Percentiles rank a stretch among this genome's conserved stretches.
Evolutionary conservation across 2,888 invertebrate genomes (phyloP).

Genomic region (Girardia tigrina): DNA sequence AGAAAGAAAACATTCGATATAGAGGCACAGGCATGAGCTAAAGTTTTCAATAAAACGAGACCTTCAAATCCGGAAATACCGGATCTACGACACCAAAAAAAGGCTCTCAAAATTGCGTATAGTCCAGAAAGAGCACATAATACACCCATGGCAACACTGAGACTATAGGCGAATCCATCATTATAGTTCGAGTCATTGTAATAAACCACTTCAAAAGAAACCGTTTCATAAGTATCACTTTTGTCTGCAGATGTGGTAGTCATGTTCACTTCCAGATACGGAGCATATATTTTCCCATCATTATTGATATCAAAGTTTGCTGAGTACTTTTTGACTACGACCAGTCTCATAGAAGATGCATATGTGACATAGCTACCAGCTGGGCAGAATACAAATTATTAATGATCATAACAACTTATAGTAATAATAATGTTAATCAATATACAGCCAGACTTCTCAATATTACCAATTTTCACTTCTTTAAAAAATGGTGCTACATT

Average conservation of each 20-base stretch:
- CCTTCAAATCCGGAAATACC: conserved; percentile 52
- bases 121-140: conserved; percentile 55
- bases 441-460: too few relatives aligned
- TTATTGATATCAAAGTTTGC: neutral
- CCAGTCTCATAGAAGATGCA: neutral
- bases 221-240: neutral
- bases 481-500: too few relatives aligned
- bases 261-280: neutral
- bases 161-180: conserved; percentile 41
- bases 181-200: neutral
- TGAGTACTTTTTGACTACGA: neutral
- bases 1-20: conserved; percentile 60
- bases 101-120: conserved; percentile 58
- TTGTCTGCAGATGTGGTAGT: neutral
- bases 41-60: conserved; percentile 56
- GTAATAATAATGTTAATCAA: too few relatives aligned
- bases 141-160: conserved; percentile 55
- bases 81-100: conserved; percentile 59
- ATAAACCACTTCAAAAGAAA: neutral
- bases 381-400: too few relatives aligned
- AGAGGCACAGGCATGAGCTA: conserved; percentile 57
- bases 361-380: neutral
- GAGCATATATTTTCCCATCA: neutral
- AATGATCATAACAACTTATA: too few relatives aligned
- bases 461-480: too few relatives aligned